Evolutionary conservation across 2,797 vertebrate genomes (phyloP).

Genomic region (Falco cherrug): DNA sequence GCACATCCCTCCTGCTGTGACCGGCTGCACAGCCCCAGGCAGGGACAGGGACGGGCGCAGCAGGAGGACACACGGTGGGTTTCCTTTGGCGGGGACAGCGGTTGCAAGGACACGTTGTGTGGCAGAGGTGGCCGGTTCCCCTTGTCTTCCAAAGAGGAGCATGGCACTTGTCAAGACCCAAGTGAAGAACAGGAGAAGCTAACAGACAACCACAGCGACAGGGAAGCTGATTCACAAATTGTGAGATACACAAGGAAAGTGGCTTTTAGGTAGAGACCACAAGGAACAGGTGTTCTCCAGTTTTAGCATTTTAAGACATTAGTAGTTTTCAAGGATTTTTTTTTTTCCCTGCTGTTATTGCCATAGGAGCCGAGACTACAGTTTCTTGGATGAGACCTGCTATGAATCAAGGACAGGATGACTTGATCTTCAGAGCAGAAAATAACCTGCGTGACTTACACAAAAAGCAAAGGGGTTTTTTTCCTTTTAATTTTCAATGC

Average conservation of each 20-base stretch:
- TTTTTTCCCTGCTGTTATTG: not conserved
- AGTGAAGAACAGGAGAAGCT: accelerated
- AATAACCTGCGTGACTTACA: not conserved
- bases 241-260: not conserved
- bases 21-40: accelerated
- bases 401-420: not conserved
- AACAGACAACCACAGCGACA: accelerated
- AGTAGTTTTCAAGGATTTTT: not conserved
- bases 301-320: accelerated
- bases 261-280: accelerated
- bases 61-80: accelerated
- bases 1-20: accelerated
- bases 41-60: not conserved
- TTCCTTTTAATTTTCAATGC: not conserved
- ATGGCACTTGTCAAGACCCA: accelerated
- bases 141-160: not conserved
- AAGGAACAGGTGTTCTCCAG: not conserved
- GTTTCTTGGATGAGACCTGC: not conserved
- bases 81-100: not conserved
- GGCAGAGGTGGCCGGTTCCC: accelerated
- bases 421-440: not conserved
- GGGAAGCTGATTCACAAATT: accelerated
- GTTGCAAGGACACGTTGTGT: accelerated
- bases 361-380: not conserved
- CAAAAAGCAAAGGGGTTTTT: not conserved